These are phyloP conservation scores for Cataglyphis hispanica DNA, from an alignment of 1,140 invertebrate species.

Conservation along the genomic window DNA sequence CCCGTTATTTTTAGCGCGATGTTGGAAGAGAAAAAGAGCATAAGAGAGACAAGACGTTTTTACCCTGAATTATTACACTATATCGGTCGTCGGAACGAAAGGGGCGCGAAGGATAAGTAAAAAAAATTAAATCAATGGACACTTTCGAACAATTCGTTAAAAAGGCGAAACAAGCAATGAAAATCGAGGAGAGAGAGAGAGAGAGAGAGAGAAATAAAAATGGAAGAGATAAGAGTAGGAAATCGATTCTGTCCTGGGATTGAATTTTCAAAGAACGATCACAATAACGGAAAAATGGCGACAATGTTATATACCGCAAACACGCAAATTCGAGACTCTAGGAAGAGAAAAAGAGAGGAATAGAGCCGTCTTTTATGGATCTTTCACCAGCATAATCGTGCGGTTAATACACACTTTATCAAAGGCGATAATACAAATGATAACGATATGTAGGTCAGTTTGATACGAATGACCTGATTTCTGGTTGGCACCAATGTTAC, in stretches of 20 bases:
- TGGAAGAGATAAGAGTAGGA: neutral
- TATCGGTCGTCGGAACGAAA: conserved; percentile 24
- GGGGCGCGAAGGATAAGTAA: conserved; percentile 39
- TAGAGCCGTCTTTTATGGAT: conserved; percentile 67
- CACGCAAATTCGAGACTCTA: neutral
- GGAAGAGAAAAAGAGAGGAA: conserved; percentile 20
- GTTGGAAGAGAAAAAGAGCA: conserved; percentile 9
- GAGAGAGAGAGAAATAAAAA: neutral
- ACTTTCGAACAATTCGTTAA: neutral
- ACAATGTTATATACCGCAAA: neutral
- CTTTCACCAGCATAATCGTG: conserved; percentile 77
- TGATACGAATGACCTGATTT: conserved; percentile 85
- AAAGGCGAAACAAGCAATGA: neutral
- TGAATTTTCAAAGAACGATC: neutral
- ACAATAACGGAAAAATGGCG: neutral
- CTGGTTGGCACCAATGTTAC: conserved; percentile 72
- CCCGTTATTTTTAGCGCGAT: conserved; percentile 73
- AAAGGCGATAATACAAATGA: conserved; percentile 82
- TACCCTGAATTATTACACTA: conserved; percentile 72
- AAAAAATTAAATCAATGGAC: conserved; percentile 42
- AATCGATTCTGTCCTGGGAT: neutral
- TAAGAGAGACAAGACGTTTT: conserved; percentile 62
- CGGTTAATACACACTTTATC: conserved; percentile 84
- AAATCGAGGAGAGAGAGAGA: neutral
- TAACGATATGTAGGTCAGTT: conserved; percentile 85